phyloP scores from a whole-genome alignment of 2,888 invertebrate species.

The Tethea ocularis region DNA sequence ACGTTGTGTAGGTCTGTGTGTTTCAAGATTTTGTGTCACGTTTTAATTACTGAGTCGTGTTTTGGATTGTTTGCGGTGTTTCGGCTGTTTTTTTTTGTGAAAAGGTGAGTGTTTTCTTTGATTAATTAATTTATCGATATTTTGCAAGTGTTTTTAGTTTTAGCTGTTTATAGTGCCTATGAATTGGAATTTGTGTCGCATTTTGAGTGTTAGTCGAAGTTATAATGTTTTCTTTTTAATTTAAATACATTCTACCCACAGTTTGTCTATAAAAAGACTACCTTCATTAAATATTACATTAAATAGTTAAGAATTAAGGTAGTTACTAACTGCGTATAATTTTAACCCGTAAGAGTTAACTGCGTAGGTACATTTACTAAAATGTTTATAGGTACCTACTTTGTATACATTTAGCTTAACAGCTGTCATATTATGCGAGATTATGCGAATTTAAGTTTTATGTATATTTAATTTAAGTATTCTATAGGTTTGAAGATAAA shows the following conservation, averaged over 20 bases:
- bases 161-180: too few relatives aligned
- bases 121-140: slow-evolving; percentile 13
- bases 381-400: not conserved
- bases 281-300: too few relatives aligned
- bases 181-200: too few relatives aligned
- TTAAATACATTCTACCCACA: too few relatives aligned
- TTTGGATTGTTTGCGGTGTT: slow-evolving; percentile 28
- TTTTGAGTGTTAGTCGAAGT: too few relatives aligned
- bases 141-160: not conserved
- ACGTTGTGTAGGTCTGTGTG: slow-evolving; percentile 16
- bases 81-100: slow-evolving; percentile 17
- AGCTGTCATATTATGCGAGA: not conserved
- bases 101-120: slow-evolving; percentile 23
- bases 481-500: too few relatives aligned
- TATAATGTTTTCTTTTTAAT: too few relatives aligned
- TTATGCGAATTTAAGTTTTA: not conserved
- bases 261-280: too few relatives aligned
- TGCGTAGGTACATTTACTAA: slow-evolving; percentile 3
- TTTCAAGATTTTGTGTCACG: not conserved
- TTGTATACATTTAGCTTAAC: not conserved
- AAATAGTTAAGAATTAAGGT: too few relatives aligned
- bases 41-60: slow-evolving; percentile 14
- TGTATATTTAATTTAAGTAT: not conserved
- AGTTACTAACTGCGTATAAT: not conserved
- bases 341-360: not conserved